These are phyloP conservation scores for Phortica magna DNA, from an alignment of 2,888 invertebrate genomes.

Conservation along the genomic window DNA sequence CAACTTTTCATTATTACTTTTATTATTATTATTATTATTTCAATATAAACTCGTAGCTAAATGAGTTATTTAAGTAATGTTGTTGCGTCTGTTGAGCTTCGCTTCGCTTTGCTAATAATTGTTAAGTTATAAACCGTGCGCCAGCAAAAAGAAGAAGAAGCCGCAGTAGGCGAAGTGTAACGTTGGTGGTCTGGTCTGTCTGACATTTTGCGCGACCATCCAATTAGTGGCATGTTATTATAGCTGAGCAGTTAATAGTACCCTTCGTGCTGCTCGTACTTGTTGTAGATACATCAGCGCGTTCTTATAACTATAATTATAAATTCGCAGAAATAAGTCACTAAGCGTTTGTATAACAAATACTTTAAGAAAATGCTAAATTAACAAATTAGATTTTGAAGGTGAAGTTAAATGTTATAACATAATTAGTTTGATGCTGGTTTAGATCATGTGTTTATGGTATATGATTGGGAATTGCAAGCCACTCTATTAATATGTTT, in stretches of 20 bases:
- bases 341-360: too few relatives aligned
- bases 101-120: too few relatives aligned
- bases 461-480: too few relatives aligned
- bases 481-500: too few relatives aligned
- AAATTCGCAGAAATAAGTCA: constrained; percentile 47
- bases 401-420: too few relatives aligned
- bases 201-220: constrained; percentile 61
- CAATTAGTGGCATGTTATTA: constrained; percentile 68
- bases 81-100: constrained; percentile 24
- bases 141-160: neutral
- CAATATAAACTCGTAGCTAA: constrained; percentile 45
- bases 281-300: too few relatives aligned
- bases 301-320: constrained; percentile 39
- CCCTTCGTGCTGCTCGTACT: neutral
- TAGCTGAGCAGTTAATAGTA: constrained; percentile 65
- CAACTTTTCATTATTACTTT: constrained; percentile 48
- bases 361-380: too few relatives aligned
- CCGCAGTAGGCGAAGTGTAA: neutral
- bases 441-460: too few relatives aligned
- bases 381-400: too few relatives aligned
- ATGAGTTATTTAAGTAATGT: constrained; percentile 68
- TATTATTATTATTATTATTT: constrained; percentile 34
- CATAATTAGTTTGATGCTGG: too few relatives aligned
- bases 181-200: constrained; percentile 22
- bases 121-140: too few relatives aligned